Evolutionary conservation across 2,113 vertebrate genomes (phyloP), one percentile per base, ranked within the genome.

Genomic region (Pseudolaguvia tuberculata): DNA sequence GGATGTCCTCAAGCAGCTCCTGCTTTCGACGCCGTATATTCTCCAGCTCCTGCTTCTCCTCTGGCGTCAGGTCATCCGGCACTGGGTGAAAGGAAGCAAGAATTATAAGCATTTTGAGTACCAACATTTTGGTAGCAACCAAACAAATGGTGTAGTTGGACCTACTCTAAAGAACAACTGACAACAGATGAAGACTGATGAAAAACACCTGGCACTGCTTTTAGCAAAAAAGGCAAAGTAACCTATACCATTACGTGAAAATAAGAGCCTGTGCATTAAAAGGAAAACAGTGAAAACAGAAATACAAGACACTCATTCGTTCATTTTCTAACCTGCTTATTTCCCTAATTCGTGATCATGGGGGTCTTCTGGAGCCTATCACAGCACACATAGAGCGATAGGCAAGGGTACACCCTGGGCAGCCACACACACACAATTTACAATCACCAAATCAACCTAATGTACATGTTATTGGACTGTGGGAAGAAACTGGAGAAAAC

Each of bases 1-100:
- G 94, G 83, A 98, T 99, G 91, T 98, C 96, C 4, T 93, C 94
- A 83, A 98, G 93, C 73, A 99, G 92, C 82, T 98, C 96, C 87
- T 94, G 91, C 89, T 99, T 99, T 57, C 96, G 89, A 27, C 94
- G 92, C 31, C 95, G 93, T 79, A 99, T 98, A 87, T 92, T 95
- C 87, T 96, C 94, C 88, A 99, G 87, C 78, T 99, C 96, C 86
- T 95, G 92, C 76, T 92, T 92, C 88, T 99, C 97, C 83, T 98
- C 95, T 1, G 93, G 92, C 29, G 94, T 97, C 85, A 99, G 91
- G 89, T 98, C 97, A 80, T 92, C 92, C 77, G 96, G 94, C 79
- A 97, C 96, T 96, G 83, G 70, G 57, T 35, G 63, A 29, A 78
- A n/a, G 39, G 39, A 48, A 80, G 23, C 79, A 72, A 51, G 1